Evolutionary conservation across 2,113 vertebrate genomes (phyloP).

Genomic region (Thymallus thymallus): DNA sequence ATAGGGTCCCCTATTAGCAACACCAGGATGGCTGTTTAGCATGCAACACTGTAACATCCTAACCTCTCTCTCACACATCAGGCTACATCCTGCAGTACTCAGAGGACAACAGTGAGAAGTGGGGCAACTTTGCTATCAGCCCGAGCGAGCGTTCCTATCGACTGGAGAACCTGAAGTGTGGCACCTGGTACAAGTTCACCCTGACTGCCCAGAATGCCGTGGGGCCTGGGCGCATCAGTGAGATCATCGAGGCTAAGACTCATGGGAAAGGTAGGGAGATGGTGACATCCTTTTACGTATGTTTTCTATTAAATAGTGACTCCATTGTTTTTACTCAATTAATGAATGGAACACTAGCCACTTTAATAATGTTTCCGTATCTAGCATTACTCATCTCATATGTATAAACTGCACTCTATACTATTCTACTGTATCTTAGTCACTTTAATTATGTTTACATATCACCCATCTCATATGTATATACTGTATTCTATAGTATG

Average conservation of each 20-base stretch:
- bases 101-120: conserved; percentile 97
- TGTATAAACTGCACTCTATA: no score
- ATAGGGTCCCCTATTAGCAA: not conserved
- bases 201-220: conserved; percentile 96
- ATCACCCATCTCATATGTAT: no score
- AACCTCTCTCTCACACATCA: conserved; percentile 43
- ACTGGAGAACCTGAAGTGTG: conserved; percentile 92
- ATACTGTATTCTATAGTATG: no score
- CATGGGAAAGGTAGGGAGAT: conserved; percentile 86
- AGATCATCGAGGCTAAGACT: conserved; percentile 98
- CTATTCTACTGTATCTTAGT: no score
- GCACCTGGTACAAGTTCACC: conserved; percentile 99
- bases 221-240: conserved; percentile 94
- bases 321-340: not conserved
- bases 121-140: conserved; percentile 95
- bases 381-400: no score
- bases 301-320: not conserved
- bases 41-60: not conserved
- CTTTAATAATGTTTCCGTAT: no score
- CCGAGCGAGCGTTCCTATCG: conserved; percentile 94
- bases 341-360: no score
- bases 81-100: conserved; percentile 98
- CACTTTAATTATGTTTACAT: no score
- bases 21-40: no score
- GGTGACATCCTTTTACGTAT: not conserved